These are phyloP conservation scores for Oceanodroma tethys DNA, from an alignment of 2,113 vertebrate species.

Conservation along the genomic window DNA sequence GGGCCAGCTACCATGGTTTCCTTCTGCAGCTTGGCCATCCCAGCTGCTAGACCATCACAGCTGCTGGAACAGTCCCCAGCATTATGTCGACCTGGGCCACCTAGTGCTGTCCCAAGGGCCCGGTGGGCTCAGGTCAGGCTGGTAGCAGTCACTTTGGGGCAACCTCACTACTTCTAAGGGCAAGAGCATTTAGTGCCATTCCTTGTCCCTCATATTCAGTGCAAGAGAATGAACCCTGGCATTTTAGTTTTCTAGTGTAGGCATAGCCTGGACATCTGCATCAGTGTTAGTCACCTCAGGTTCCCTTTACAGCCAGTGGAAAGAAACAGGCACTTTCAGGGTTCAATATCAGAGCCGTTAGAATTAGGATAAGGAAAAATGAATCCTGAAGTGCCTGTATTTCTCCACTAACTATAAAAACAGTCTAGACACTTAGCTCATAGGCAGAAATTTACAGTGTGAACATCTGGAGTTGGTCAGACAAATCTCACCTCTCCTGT, in stretches of 20 bases:
- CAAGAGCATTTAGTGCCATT: not conserved
- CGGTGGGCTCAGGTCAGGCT: not conserved
- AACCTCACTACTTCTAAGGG: not conserved
- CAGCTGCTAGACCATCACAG: not conserved
- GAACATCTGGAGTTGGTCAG: not conserved
- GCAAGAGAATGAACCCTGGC: not conserved
- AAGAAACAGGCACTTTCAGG: not conserved
- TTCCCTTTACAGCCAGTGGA: not conserved
- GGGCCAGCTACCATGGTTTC: not conserved
- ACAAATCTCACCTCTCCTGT: constrained; percentile 9
- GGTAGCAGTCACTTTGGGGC: not conserved
- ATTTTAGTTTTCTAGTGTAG: not conserved
- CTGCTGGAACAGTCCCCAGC: not conserved
- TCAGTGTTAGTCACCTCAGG: not conserved
- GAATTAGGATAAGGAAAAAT: not conserved
- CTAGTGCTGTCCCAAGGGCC: not conserved
- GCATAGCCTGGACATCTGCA: not conserved
- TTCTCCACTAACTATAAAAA: not conserved
- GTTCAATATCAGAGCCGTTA: not conserved
- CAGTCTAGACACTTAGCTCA: constrained; percentile 1
- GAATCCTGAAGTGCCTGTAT: not conserved
- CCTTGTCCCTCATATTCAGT: not conserved
- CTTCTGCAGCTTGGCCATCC: not conserved
- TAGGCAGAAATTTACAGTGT: not conserved
- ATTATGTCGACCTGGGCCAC: not conserved